These are phyloP conservation scores for Choloepus didactylus DNA, from an alignment of 2,797 vertebrate species.

Conservation along the genomic window DNA sequence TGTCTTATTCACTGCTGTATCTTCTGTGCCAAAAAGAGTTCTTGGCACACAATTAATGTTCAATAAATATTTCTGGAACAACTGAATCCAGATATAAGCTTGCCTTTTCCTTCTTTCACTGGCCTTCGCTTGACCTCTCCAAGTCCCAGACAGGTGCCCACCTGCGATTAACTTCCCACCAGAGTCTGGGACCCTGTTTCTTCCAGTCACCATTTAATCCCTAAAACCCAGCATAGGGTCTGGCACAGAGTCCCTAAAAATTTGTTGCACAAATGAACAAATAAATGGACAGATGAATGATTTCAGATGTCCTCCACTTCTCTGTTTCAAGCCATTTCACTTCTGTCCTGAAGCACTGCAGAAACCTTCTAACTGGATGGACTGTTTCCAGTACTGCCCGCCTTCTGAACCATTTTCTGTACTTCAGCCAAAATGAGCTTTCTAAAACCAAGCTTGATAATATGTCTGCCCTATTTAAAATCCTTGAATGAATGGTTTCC, in stretches of 20 bases:
- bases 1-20: not conserved
- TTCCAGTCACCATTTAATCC: constrained; percentile 39
- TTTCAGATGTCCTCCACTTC: not conserved
- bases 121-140: not conserved
- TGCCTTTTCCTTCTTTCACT: constrained; percentile 37
- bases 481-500: not conserved
- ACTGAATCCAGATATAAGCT: not conserved
- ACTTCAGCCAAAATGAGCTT: constrained; percentile 43
- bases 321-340: not conserved
- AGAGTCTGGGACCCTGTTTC: not conserved
- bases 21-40: not conserved
- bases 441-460: constrained; percentile 64
- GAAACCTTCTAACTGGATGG: constrained; percentile 17
- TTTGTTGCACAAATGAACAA: not conserved
- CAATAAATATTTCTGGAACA: constrained; percentile 59
- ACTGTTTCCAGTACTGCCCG: not conserved
- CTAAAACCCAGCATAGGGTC: not conserved
- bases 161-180: not conserved
- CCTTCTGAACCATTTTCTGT: constrained; percentile 29
- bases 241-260: not conserved
- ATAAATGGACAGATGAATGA: not conserved
- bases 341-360: constrained; percentile 17
- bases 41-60: not conserved
- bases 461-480: constrained; percentile 59
- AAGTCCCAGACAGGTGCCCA: not conserved